Evolutionary conservation across 2,113 vertebrate genomes (phyloP).

Genomic region (Zootoca vivipara): DNA sequence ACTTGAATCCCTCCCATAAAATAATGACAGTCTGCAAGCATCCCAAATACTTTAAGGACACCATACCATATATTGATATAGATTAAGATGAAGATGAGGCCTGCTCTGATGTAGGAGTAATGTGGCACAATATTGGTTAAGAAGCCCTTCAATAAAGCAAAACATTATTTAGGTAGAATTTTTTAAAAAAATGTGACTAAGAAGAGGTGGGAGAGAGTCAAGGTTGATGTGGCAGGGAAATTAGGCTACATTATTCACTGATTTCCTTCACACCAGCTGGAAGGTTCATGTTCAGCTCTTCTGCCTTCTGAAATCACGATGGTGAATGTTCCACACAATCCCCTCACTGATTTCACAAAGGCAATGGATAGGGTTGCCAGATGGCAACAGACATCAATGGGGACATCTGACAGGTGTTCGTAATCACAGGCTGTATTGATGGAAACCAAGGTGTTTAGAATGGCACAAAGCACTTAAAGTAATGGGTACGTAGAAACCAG

Average conservation of each 20-base stretch:
- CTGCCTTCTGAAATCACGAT: slow-evolving; percentile 19
- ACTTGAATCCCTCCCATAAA: no score
- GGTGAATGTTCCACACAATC: not conserved
- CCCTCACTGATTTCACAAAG: slow-evolving; percentile 8
- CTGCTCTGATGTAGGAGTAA: slow-evolving; percentile 37
- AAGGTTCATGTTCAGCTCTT: slow-evolving; percentile 14
- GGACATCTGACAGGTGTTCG: slow-evolving; percentile 18
- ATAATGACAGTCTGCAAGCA: not conserved
- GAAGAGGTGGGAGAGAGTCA: not conserved
- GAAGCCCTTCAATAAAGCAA: slow-evolving; percentile 12
- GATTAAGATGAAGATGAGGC: not conserved
- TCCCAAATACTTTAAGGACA: not conserved
- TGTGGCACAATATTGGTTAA: not conserved
- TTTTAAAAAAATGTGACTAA: slow-evolving; percentile 23
- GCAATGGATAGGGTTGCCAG: slow-evolving; percentile 34
- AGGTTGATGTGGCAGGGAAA: slow-evolving; percentile 3
- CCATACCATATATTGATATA: not conserved
- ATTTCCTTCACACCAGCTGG: slow-evolving; percentile 43
- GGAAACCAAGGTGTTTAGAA: slow-evolving; percentile 38
- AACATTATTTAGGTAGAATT: slow-evolving; percentile 50
- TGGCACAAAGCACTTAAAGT: not conserved
- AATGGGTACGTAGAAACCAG: rapidly evolving
- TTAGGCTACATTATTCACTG: slow-evolving; percentile 54
- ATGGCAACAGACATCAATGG: slow-evolving; percentile 34
- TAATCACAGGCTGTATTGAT: slow-evolving; percentile 28